phyloP scores from a whole-genome alignment of 2,888 invertebrate species.

The Criorhina ranunculi region DNA sequence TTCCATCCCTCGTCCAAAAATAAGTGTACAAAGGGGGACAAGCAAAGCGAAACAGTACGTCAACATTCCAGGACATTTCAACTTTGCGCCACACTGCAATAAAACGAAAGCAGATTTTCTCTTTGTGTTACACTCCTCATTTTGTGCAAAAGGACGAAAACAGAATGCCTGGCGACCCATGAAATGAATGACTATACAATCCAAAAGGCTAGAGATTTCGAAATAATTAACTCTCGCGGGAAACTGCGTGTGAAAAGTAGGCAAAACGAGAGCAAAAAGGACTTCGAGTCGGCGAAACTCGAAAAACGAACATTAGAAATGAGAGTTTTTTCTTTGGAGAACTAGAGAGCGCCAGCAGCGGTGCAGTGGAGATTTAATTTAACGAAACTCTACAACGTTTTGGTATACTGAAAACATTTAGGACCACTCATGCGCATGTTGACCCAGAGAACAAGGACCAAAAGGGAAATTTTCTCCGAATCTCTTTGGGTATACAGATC shows the following conservation, averaged over 20 bases:
- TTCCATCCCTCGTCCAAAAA: conserved; percentile 8
- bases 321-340: conserved; percentile 5
- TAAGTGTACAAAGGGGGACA: conserved; percentile 13
- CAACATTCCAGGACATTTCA: conserved; percentile 53
- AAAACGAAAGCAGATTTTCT: conserved; percentile 58
- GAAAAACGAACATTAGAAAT: conserved; percentile 30
- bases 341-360: conserved; percentile 2
- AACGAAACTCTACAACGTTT: conserved; percentile 63
- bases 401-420: conserved; percentile 50
- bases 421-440: conserved; percentile 35
- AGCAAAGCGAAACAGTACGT: conserved; percentile 24
- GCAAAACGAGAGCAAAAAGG: conserved; percentile 36
- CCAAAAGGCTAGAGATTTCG: conserved; percentile 57
- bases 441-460: conserved; percentile 2
- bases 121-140: conserved; percentile 49
- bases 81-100: conserved; percentile 40
- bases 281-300: background rate
- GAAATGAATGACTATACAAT: conserved; percentile 71
- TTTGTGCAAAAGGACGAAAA: conserved; percentile 56
- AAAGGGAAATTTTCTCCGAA: conserved; percentile 23
- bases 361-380: conserved; percentile 60
- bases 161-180: conserved; percentile 63
- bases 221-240: conserved; percentile 72
- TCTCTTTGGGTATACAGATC: conserved; percentile 19
- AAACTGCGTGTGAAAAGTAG: conserved; percentile 67